Conservation (phyloP, 2,888 invertebrate genomes). For the Agrilus biguttatus region DNA sequence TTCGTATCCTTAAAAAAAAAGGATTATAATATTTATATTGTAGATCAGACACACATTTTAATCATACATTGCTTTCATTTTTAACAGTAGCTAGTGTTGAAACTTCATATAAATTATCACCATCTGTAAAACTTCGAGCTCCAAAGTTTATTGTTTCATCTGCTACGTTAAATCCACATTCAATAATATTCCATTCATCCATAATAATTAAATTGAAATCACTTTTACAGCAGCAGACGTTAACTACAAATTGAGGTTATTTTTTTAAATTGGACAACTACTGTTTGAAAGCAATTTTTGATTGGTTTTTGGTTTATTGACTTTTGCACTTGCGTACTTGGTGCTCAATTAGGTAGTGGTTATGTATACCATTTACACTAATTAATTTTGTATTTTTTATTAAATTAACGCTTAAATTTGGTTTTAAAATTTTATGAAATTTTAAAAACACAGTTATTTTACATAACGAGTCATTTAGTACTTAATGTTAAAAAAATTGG, state of each 20-base stretch:
- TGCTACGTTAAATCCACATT: constrained; percentile 31
- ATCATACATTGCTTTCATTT: background rate
- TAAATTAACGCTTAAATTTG: too few species aligned
- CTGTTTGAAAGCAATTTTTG: too few species aligned
- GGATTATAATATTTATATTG: background rate
- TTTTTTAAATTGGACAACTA: background rate
- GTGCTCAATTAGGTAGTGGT: too few species aligned
- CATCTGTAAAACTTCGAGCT: constrained; percentile 28
- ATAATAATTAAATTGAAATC: constrained; percentile 9
- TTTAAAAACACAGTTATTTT: too few species aligned
- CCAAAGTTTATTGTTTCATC: constrained; percentile 41
- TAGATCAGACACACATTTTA: background rate
- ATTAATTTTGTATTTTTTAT: too few species aligned
- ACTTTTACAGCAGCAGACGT: background rate
- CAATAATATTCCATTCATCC: constrained; percentile 27
- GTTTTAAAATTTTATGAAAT: too few species aligned
- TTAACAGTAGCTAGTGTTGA: constrained; percentile 31
- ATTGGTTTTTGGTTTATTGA: too few species aligned
- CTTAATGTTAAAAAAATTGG: too few species aligned
- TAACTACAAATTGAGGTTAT: background rate
- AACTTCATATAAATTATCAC: constrained; percentile 34
- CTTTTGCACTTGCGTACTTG: too few species aligned
- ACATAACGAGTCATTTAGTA: too few species aligned
- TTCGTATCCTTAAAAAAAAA: constrained; percentile 1
- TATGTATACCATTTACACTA: too few species aligned